Percentiles rank a stretch among this genome's conserved stretches.
Conservation (phyloP, 2,888 invertebrate species). For the Myopa tessellatipennis region DNA sequence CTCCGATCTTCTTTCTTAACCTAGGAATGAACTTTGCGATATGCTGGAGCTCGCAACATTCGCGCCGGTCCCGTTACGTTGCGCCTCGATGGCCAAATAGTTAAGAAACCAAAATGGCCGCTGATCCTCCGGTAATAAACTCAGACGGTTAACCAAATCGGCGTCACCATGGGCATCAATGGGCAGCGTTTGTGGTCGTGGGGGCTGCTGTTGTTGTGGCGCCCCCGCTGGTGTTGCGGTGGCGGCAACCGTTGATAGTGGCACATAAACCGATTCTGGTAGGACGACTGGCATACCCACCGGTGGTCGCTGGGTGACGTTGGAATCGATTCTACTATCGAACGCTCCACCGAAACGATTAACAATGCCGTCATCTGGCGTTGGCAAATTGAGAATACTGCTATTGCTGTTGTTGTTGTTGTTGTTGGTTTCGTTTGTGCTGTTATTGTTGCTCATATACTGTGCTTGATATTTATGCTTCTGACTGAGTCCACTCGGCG, state of each 20-base stretch:
- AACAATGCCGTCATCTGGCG: constrained; percentile 49
- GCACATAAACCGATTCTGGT: constrained; percentile 48
- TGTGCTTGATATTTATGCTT: constrained; percentile 69
- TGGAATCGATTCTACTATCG: constrained; percentile 23
- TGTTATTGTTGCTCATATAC: constrained; percentile 46
- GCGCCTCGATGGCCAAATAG: constrained; percentile 74
- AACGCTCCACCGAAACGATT: constrained; percentile 70
- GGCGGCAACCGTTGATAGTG: constrained; percentile 23
- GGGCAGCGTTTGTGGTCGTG: constrained; percentile 67
- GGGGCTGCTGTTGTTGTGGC: constrained; percentile 12
- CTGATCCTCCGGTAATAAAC: constrained; percentile 74
- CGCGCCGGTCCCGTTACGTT: constrained; percentile 65
- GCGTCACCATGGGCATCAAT: constrained; percentile 76
- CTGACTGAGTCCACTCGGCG: constrained; percentile 71
- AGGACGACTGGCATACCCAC: constrained; percentile 56
- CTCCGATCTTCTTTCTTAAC: constrained; percentile 37
- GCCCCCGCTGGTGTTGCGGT: not conserved
- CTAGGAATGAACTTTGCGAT: constrained; percentile 56
- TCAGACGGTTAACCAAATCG: constrained; percentile 73
- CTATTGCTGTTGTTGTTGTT: constrained; percentile 27
- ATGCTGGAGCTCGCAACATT: constrained; percentile 47
- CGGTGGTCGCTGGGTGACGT: constrained; percentile 51
- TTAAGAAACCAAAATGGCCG: constrained; percentile 82
- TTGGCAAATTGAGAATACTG: not conserved
- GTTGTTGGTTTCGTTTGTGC: constrained; percentile 49